Conservation (phyloP, 2,797 vertebrate genomes). For the Chelon auratus region DNA sequence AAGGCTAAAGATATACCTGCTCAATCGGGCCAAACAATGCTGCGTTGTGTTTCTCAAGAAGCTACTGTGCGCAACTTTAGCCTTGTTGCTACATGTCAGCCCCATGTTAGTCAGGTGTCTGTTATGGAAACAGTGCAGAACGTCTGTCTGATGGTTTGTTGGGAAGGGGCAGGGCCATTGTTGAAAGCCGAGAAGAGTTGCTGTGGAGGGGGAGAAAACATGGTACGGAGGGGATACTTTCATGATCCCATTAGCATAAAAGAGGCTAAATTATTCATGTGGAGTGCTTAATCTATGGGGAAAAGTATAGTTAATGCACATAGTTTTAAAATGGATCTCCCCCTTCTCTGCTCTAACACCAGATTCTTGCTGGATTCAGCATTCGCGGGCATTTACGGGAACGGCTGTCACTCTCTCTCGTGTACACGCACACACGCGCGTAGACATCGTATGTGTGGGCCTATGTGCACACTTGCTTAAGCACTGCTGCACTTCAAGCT, state of each 20-base stretch:
- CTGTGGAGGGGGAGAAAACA: constrained; percentile 83
- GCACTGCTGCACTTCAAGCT: constrained; percentile 90
- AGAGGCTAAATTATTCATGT: constrained; percentile 99
- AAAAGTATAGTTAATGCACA: constrained; percentile 99
- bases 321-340: constrained; percentile 98
- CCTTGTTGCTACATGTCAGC: constrained; percentile 60
- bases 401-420: constrained; percentile 76
- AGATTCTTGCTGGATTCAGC: constrained; percentile 98
- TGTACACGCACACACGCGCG: constrained; percentile 11
- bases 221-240: constrained; percentile 95
- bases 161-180: constrained; percentile 91
- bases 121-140: constrained; percentile 61
- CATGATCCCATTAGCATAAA: constrained; percentile 99
- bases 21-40: constrained; percentile 26
- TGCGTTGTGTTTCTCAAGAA: constrained; percentile 23
- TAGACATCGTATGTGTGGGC: constrained; percentile 42
- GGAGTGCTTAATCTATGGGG: constrained; percentile 99
- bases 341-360: constrained; percentile 91
- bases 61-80: constrained; percentile 42
- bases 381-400: constrained; percentile 97
- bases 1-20: constrained; percentile 11
- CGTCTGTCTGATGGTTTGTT: constrained; percentile 78
- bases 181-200: constrained; percentile 97
- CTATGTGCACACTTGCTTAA: constrained; percentile 68
- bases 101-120: constrained; percentile 65